phyloP scores from a whole-genome alignment of 2,888 invertebrate genomes.

The Campoletis raptor region DNA sequence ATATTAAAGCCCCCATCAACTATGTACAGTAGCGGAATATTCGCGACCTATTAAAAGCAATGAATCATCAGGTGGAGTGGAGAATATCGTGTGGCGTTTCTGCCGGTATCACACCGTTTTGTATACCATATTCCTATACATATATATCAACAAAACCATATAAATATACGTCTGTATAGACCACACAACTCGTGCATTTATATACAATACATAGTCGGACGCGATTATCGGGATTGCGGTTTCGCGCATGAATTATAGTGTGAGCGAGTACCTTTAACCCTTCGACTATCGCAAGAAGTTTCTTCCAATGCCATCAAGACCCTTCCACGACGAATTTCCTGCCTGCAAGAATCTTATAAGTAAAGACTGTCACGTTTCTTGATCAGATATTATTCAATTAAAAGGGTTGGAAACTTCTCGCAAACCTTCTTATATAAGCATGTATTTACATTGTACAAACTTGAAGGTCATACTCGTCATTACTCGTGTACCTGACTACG shows the following conservation, averaged over 20 bases:
- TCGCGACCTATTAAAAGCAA: conserved; percentile 66
- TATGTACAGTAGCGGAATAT: conserved; percentile 38
- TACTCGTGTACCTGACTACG: conserved; percentile 62
- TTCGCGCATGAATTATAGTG: conserved; percentile 71
- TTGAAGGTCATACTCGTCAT: conserved; percentile 68
- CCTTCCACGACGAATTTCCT: conserved; percentile 32
- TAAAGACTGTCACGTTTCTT: conserved; percentile 19
- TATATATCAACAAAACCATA: conserved; percentile 14
- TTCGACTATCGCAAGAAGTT: conserved; percentile 31
- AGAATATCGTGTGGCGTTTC: conserved; percentile 31
- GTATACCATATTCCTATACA: conserved; percentile 14
- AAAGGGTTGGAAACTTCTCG: background rate
- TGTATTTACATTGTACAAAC: conserved; percentile 29
- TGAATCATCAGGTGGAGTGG: conserved; percentile 66
- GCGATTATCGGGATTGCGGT: conserved; percentile 71
- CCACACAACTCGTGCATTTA: conserved; percentile 40
- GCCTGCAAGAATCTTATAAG: conserved; percentile 40
- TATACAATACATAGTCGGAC: conserved; percentile 59
- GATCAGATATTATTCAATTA: background rate
- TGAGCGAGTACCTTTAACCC: conserved; percentile 52
- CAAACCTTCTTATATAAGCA: background rate
- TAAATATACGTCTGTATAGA: conserved; percentile 21
- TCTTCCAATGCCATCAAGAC: conserved; percentile 11
- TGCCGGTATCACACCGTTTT: conserved; percentile 38
- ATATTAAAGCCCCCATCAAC: conserved; percentile 13